phyloP scores from a whole-genome alignment of 2,888 invertebrate genomes.

The Hypomecis punctinalis region DNA sequence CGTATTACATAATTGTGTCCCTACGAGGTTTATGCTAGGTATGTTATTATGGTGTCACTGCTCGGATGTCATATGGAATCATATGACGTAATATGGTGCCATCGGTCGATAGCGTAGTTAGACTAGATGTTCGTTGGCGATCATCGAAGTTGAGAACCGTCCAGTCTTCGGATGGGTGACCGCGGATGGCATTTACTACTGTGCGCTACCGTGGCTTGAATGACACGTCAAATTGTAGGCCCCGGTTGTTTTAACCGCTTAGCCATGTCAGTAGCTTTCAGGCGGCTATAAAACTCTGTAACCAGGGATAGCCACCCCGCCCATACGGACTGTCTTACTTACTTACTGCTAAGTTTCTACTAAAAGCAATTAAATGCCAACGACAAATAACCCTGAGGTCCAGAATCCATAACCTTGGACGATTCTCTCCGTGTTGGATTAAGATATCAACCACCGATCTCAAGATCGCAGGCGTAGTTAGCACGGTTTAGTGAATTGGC shows the following conservation, averaged over 20 bases:
- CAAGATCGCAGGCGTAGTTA: constrained; percentile 16
- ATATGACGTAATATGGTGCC: neutral
- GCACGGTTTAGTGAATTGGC: constrained; percentile 19
- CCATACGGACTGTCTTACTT: too few relatives aligned
- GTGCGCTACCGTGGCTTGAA: too few relatives aligned
- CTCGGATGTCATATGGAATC: constrained; percentile 6
- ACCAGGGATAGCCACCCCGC: too few relatives aligned
- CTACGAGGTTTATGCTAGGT: neutral
- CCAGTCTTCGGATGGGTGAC: too few relatives aligned
- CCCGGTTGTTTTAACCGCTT: too few relatives aligned
- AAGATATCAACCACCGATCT: constrained; percentile 16
- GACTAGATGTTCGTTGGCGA: too few relatives aligned
- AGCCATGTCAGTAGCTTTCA: too few relatives aligned
- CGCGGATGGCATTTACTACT: too few relatives aligned
- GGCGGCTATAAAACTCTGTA: too few relatives aligned
- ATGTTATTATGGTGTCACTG: constrained; percentile 1
- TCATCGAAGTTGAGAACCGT: too few relatives aligned
- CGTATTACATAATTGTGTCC: neutral
- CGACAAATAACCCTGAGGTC: neutral
- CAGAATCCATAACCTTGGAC: neutral
- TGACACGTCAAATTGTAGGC: too few relatives aligned
- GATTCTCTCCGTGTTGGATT: constrained; percentile 15
- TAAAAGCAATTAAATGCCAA: neutral
- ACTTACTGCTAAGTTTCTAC: neutral
- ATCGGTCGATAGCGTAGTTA: neutral